Evolutionary conservation across 2,888 invertebrate genomes (phyloP).

Genomic region (Melieria picta): DNA sequence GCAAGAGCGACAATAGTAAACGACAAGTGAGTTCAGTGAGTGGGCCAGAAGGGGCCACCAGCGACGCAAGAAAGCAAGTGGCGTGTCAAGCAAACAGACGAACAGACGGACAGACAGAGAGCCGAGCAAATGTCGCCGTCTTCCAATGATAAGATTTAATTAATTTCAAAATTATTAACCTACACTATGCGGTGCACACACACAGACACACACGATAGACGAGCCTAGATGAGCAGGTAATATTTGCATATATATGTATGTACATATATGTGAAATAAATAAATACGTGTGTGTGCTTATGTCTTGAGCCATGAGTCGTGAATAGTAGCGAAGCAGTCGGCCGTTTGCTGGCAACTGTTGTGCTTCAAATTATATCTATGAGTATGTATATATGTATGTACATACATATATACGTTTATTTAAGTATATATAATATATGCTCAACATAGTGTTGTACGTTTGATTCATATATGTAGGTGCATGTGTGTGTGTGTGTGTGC

Average conservation of each 20-base stretch:
- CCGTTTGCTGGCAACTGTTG: no score
- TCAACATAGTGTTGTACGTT: no score
- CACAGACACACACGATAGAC: conserved; percentile 1
- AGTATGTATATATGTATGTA: not conserved
- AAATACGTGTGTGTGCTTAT: not conserved
- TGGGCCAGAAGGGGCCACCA: not conserved
- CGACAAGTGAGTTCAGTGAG: conserved; percentile 1
- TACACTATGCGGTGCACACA: not conserved
- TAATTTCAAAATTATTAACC: conserved; percentile 34
- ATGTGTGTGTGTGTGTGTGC: no score
- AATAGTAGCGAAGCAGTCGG: no score
- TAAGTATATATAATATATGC: not conserved
- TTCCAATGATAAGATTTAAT: conserved; percentile 36
- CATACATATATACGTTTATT: not conserved
- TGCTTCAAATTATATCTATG: not conserved
- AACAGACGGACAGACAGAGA: not conserved
- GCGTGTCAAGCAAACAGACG: not conserved
- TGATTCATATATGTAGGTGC: no score
- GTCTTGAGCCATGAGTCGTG: no score
- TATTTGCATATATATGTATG: not conserved
- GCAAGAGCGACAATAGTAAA: conserved; percentile 17
- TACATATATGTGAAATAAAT: not conserved
- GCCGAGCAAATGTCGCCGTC: not conserved
- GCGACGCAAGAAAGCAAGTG: not conserved
- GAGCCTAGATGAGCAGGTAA: no score